Conservation (phyloP, 2,113 vertebrate species). For the Egretta garzetta region DNA sequence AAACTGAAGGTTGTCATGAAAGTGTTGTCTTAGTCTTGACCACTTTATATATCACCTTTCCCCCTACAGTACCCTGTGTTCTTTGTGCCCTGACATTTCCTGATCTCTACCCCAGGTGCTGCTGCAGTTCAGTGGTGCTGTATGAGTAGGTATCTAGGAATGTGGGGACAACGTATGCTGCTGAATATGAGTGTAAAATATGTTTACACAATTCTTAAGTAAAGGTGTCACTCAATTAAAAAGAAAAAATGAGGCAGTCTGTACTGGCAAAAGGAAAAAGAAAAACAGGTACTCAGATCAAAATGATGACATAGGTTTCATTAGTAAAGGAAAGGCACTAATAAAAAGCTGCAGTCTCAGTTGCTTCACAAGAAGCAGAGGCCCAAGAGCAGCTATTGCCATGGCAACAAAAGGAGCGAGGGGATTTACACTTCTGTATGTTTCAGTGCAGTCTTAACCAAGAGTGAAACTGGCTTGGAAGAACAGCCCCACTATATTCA, state of each 20-base stretch:
- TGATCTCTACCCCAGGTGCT: background rate
- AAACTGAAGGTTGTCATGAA: background rate
- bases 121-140: background rate
- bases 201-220: background rate
- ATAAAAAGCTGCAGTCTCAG: background rate
- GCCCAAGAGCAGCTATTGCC: background rate
- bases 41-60: background rate
- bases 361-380: background rate
- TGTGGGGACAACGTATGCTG: background rate
- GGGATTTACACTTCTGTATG: background rate
- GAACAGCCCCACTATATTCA: background rate
- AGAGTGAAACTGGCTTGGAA: background rate
- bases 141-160: background rate
- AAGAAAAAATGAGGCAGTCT: background rate
- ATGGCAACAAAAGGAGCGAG: background rate
- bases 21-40: background rate
- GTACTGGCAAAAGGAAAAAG: background rate
- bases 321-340: background rate
- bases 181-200: background rate
- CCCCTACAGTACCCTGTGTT: accelerated
- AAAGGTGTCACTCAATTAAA: background rate
- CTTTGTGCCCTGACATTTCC: background rate
- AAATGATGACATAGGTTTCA: background rate
- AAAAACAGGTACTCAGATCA: background rate
- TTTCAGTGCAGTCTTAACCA: background rate